phyloP scores from a whole-genome alignment of 2,797 vertebrate genomes.

The Hyperoplus immaculatus region DNA sequence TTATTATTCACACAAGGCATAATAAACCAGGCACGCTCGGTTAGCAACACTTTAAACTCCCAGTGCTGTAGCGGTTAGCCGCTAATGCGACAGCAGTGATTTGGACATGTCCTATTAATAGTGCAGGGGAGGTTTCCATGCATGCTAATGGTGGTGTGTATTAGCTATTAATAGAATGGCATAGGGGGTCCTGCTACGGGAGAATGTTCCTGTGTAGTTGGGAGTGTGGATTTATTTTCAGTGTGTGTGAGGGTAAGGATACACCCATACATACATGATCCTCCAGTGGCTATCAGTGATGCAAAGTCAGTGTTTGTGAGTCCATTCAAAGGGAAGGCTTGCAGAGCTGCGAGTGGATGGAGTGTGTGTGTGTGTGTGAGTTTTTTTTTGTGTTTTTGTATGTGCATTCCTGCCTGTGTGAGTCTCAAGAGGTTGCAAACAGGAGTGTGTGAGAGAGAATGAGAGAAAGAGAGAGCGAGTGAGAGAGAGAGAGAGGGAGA shows the following conservation, averaged over 20 bases:
- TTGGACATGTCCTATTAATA: conserved; percentile 87
- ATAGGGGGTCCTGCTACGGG: conserved; percentile 59
- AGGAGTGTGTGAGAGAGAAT: conserved; percentile 17
- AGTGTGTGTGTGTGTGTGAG: conserved; percentile 23
- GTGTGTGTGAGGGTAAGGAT: conserved; percentile 12
- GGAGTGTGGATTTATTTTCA: conserved; percentile 25
- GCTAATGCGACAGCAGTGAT: conserved; percentile 85
- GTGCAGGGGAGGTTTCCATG: conserved; percentile 79
- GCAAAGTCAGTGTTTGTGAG: conserved; percentile 62
- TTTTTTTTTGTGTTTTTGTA: conserved; percentile 46
- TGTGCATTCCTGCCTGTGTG: conserved; percentile 19
- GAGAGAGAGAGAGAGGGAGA: conserved; percentile 3
- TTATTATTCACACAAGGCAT: conserved; percentile 89
- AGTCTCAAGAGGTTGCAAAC: conserved; percentile 62
- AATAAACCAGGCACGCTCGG: conserved; percentile 85
- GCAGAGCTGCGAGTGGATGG: conserved; percentile 28
- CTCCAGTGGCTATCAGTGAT: conserved; percentile 40
- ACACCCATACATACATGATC: conserved; percentile 20
- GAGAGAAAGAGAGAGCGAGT: conserved; percentile 7
- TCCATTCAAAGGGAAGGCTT: conserved; percentile 38
- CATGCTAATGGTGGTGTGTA: conserved; percentile 79
- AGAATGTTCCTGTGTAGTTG: conserved; percentile 39
- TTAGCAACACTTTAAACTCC: conserved; percentile 87
- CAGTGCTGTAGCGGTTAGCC: conserved; percentile 80
- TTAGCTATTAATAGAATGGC: conserved; percentile 82